A percentile compares a stretch with the other conserved stretches of the same genome.
Conservation (phyloP, 2,113 vertebrate species). For the Herpailurus yagouaroundi region DNA sequence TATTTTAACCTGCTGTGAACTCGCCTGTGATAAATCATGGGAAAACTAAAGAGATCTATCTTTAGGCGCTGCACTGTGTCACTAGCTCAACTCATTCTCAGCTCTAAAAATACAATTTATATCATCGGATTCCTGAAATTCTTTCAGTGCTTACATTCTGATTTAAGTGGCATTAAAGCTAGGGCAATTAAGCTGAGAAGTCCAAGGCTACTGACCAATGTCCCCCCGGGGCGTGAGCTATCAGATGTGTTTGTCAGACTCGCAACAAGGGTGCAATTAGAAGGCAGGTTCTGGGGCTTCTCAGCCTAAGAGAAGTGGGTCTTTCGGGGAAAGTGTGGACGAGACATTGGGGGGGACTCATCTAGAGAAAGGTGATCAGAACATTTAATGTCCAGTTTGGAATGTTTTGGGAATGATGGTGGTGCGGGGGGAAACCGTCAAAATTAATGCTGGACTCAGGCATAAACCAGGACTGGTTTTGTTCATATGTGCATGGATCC, state of each 20-base stretch:
- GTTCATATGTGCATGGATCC: not conserved
- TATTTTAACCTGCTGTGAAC: constrained; percentile 82
- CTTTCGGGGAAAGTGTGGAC: not conserved
- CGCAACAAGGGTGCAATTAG: constrained; percentile 76
- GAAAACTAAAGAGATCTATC: constrained; percentile 87
- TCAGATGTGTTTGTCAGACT: constrained; percentile 87
- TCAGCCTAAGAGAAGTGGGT: not conserved
- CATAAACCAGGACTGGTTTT: not conserved
- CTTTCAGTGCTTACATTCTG: constrained; percentile 91
- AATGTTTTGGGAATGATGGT: not conserved
- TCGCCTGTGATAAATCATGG: constrained; percentile 87
- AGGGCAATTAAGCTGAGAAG: constrained; percentile 84
- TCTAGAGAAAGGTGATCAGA: not conserved
- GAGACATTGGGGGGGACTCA: not conserved
- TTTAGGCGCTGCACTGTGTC: constrained; percentile 86
- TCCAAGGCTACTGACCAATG: constrained; percentile 84
- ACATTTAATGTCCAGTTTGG: not conserved
- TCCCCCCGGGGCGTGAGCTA: constrained; percentile 86
- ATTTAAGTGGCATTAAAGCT: constrained; percentile 92
- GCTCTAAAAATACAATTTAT: constrained; percentile 96
- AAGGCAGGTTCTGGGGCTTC: constrained; percentile 18
- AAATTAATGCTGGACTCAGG: not conserved
- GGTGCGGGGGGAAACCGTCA: not conserved
- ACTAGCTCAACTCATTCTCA: constrained; percentile 88
- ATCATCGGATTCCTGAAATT: constrained; percentile 94